These are phyloP conservation scores for Lipophrys pholis DNA, from an alignment of 2,113 vertebrate species.

Conservation along the genomic window DNA sequence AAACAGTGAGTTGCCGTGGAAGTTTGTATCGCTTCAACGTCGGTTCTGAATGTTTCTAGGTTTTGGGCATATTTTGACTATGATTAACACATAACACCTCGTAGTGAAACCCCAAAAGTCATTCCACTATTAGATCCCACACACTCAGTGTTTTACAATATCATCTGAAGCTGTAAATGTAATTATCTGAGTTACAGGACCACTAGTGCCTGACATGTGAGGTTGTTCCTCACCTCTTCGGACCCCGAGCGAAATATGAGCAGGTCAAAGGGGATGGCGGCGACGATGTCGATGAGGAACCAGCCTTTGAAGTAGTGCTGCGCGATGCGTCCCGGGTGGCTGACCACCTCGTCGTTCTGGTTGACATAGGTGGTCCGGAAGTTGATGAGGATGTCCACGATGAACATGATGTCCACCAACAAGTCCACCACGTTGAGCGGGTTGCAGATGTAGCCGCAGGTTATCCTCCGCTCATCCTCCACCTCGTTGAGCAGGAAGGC, in stretches of 20 bases:
- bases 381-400: conserved; percentile 98
- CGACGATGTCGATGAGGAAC: conserved; percentile 99
- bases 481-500: conserved; percentile 96
- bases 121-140: too few species aligned
- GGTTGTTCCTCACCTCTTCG: conserved; percentile 88
- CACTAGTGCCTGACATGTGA: too few species aligned
- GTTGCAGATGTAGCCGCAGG: conserved; percentile 94
- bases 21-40: too few species aligned
- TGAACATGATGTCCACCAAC: conserved; percentile 99
- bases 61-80: too few species aligned
- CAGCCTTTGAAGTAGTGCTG: conserved; percentile 99
- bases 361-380: conserved; percentile 99
- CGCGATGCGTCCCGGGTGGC: conserved; percentile 93
- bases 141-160: not conserved
- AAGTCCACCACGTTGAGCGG: conserved; percentile 97
- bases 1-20: too few species aligned
- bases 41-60: too few species aligned
- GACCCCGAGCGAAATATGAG: conserved; percentile 95
- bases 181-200: too few species aligned
- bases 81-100: too few species aligned
- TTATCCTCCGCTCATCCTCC: conserved; percentile 87
- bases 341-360: conserved; percentile 96
- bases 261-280: conserved; percentile 96
- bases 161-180: too few species aligned
- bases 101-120: too few species aligned